Percentiles rank a stretch among this genome's conserved stretches.
Evolutionary conservation across 2,797 vertebrate species (phyloP).

Genomic region (Sorex maritimensis): DNA sequence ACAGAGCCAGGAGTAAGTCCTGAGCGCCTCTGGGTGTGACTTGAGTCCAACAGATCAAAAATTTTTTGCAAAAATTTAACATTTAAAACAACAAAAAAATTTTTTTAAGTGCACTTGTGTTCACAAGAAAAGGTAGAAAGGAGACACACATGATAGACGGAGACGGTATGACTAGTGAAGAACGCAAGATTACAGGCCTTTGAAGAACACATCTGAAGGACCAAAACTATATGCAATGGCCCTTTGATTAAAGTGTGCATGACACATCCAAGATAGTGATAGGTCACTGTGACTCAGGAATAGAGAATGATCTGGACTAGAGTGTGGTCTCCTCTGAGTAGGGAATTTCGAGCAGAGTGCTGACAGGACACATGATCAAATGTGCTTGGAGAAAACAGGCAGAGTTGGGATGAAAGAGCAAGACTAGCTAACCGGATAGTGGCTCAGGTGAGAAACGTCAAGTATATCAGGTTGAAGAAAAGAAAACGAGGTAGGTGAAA

Average conservation of each 20-base stretch:
- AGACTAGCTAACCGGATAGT: constrained; percentile 56
- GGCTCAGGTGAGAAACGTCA: constrained; percentile 27
- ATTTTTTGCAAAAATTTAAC: no score
- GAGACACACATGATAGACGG: background rate
- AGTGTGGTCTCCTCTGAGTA: background rate
- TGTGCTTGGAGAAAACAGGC: constrained; percentile 32
- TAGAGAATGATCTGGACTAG: background rate
- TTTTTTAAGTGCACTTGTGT: no score
- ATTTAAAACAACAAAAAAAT: no score
- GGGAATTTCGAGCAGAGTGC: constrained; percentile 1
- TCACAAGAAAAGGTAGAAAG: background rate
- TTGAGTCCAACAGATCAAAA: no score
- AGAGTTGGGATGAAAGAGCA: background rate
- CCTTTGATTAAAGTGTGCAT: background rate
- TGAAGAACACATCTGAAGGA: background rate
- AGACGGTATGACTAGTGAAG: background rate
- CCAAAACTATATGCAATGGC: background rate
- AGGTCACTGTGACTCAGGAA: background rate
- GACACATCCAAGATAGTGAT: constrained; percentile 24
- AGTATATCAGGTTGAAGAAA: background rate
- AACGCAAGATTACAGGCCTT: background rate
- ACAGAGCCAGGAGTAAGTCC: no score
- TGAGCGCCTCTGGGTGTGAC: no score
- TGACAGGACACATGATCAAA: constrained; percentile 23
- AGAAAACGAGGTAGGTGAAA: background rate